Percentiles rank a stretch among this genome's conserved stretches.
Conservation (phyloP, 2,888 invertebrate species). For the Habrosyne pyritoides region DNA sequence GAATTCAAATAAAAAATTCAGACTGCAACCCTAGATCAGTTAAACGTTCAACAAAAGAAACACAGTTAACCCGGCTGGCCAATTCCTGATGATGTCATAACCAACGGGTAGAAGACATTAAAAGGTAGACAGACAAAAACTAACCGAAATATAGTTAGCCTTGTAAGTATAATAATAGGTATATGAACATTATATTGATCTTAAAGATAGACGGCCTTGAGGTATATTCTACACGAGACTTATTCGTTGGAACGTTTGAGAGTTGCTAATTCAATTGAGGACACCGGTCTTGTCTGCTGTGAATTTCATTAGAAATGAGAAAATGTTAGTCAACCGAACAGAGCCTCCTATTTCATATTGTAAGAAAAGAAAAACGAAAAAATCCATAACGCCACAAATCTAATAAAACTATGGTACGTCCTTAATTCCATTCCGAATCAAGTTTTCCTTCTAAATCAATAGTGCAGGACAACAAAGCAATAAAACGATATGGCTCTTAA, state of each 20-base stretch:
- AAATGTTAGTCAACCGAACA: not conserved
- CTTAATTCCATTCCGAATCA: too few species aligned
- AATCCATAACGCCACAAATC: not conserved
- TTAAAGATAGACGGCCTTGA: slow-evolving; percentile 24
- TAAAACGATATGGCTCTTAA: not conserved
- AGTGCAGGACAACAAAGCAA: too few species aligned
- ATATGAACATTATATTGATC: slow-evolving; percentile 6
- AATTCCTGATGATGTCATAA: slow-evolving; percentile 45
- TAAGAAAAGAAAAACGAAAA: not conserved
- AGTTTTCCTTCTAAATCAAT: too few species aligned
- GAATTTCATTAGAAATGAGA: not conserved
- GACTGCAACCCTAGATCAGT: slow-evolving; percentile 31
- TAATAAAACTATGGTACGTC: not conserved
- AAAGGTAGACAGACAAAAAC: slow-evolving; percentile 51
- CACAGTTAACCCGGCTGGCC: slow-evolving; percentile 27
- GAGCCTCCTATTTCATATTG: too few species aligned
- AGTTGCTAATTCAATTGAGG: slow-evolving; percentile 9
- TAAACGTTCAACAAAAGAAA: slow-evolving; percentile 39
- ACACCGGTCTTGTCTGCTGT: not conserved
- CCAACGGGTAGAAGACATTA: slow-evolving; percentile 22
- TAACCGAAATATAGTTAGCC: slow-evolving; percentile 26
- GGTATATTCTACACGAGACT: slow-evolving; percentile 19
- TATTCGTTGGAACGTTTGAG: slow-evolving; percentile 16
- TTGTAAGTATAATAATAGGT: slow-evolving; percentile 14
- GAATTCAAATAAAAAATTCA: slow-evolving; percentile 27